Evolutionary conservation across 2,797 vertebrate species (phyloP), one percentile per base, ranked within the genome.

Genomic region (Tachyglossus aculeatus): DNA sequence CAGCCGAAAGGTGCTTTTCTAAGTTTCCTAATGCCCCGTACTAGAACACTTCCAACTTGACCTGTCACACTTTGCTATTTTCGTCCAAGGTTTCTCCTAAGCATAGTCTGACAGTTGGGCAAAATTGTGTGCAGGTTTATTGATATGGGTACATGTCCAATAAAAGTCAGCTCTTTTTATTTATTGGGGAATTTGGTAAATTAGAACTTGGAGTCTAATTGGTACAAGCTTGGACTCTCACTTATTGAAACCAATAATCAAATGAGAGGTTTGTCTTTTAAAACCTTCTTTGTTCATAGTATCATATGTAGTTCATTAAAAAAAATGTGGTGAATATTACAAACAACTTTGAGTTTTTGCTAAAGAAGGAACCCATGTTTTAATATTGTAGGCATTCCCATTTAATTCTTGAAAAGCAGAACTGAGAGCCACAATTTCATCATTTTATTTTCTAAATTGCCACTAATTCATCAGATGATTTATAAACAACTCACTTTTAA

Each of bases 1-100:
- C 67, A 63, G 47, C 77, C 87, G 85, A 47, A 60, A 75, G 51
- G 37, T 81, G 55, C 36, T 71, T 37, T 60, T 45, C 57, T 10
- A 66, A 43, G 75, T 77, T 37, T 62, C 67, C 39, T 67, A 55
- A 2, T 39, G 71, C 38, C 19, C 72, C 81, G 57, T 72, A 53
- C 54, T 59, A 72, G 39, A 54, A 71, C 63, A 78, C 67, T 74
- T 85, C 62, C 68, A 29, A 53, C 59, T 61, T 91, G 81, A 89
- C 87, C 86, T 86, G 29, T 77, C 51, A 54, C 74, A 71, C 78
- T 71, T 88, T 33, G 63, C 88, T 86, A 31, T 86, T 90, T 88
- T 68, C 80, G 77, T 86, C 75, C 36, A 67, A 63, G 37, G 40
- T 78, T 84, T 82, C 74, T 88, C 84, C 76, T 81, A 67, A 84